Conservation (phyloP, 2,113 vertebrate genomes). For the Oenanthe melanoleuca region DNA sequence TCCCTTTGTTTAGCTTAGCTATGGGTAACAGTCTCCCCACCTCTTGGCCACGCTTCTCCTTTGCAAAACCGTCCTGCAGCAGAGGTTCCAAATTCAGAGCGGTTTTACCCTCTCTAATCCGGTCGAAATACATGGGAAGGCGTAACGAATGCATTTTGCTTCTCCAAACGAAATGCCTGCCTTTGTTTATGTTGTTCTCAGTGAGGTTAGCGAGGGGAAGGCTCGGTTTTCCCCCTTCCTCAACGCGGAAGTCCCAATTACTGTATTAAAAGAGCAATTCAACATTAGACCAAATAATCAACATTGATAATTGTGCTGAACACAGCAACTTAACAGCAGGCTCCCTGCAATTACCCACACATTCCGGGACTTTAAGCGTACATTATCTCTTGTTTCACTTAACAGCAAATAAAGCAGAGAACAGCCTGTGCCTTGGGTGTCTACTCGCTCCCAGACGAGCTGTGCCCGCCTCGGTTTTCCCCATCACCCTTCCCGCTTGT, state of each 20-base stretch:
- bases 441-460: not conserved
- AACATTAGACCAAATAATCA: constrained; percentile 48
- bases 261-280: constrained; percentile 58
- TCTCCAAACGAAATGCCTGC: constrained; percentile 61
- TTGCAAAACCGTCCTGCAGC: constrained; percentile 19
- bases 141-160: constrained; percentile 68
- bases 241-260: constrained; percentile 56
- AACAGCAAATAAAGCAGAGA: constrained; percentile 58
- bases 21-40: constrained; percentile 6
- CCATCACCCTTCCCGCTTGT: not conserved
- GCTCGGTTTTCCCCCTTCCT: constrained; percentile 48
- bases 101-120: constrained; percentile 55
- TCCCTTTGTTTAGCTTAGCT: constrained; percentile 45
- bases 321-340: constrained; percentile 52
- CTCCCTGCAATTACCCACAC: constrained; percentile 46
- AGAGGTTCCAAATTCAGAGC: constrained; percentile 37
- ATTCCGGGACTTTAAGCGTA: constrained; percentile 43
- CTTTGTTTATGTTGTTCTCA: constrained; percentile 65
- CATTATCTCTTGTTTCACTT: constrained; percentile 65
- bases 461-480: not conserved
- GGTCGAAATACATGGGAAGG: constrained; percentile 50
- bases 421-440: constrained; percentile 8
- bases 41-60: constrained; percentile 33
- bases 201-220: constrained; percentile 48
- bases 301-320: constrained; percentile 50